These are phyloP conservation scores for Intellagama lesueurii DNA, from an alignment of 2,797 vertebrate species.

Conservation along the genomic window DNA sequence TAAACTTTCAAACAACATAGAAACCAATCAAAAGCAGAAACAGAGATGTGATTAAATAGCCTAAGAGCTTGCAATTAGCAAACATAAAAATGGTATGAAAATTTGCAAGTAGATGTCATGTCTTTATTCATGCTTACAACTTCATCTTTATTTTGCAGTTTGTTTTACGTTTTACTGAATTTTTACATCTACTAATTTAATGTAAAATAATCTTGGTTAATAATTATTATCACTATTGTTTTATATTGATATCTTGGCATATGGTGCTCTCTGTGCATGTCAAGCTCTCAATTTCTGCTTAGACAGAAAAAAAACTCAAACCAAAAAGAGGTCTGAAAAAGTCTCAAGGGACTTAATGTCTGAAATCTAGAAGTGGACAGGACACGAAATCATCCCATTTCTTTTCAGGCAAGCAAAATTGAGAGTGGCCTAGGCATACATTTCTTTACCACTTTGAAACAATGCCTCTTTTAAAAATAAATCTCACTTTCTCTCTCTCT, in stretches of 20 bases:
- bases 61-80: background rate
- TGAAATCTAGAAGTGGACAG: background rate
- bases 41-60: background rate
- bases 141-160: background rate
- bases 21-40: background rate
- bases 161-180: background rate
- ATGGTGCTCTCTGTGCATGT: background rate
- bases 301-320: background rate
- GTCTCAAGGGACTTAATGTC: background rate
- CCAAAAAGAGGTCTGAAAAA: background rate
- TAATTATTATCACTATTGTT: background rate
- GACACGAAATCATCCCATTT: background rate
- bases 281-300: background rate
- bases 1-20: conserved; percentile 7
- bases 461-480: background rate
- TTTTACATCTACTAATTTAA: background rate
- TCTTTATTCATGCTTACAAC: background rate
- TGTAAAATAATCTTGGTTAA: background rate
- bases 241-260: background rate
- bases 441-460: background rate
- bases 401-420: background rate
- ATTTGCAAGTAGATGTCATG: background rate
- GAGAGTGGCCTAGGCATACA: background rate
- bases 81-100: background rate
- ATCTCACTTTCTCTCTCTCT: too few species aligned